Conservation (phyloP, 2,797 vertebrate genomes). For the Paguma larvata region DNA sequence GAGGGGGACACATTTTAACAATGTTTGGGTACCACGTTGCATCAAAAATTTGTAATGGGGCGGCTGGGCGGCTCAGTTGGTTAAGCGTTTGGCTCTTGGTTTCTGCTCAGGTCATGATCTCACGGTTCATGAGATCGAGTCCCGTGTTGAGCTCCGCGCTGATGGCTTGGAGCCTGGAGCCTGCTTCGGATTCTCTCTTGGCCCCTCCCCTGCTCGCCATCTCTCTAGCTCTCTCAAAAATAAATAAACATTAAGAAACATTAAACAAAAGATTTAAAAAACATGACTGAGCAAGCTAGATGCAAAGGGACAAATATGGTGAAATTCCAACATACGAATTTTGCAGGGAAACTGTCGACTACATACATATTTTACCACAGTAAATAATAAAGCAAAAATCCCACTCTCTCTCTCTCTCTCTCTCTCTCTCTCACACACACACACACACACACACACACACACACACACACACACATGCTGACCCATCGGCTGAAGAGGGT, state of each 20-base stretch:
- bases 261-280: too few species aligned
- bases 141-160: too few species aligned
- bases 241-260: too few species aligned
- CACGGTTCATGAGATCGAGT: too few species aligned
- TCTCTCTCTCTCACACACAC: too few species aligned
- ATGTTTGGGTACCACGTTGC: background rate
- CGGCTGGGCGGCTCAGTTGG: background rate
- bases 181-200: too few species aligned
- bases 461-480: background rate
- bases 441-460: too few species aligned
- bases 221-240: background rate
- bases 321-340: background rate
- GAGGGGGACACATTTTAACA: background rate
- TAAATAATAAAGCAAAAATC: background rate
- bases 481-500: background rate
- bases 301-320: accelerated
- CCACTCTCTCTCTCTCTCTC: too few species aligned
- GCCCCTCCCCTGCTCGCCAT: background rate
- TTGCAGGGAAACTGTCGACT: background rate
- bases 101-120: too few species aligned
- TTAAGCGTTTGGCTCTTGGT: too few species aligned
- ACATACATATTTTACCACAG: background rate
- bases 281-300: background rate
- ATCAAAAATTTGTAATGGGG: background rate
- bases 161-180: too few species aligned